Percentiles rank a stretch among this genome's conserved stretches.
These are phyloP conservation scores for Rhabdomys dilectus DNA, from an alignment of 2,113 vertebrate species.

Conservation along the genomic window DNA sequence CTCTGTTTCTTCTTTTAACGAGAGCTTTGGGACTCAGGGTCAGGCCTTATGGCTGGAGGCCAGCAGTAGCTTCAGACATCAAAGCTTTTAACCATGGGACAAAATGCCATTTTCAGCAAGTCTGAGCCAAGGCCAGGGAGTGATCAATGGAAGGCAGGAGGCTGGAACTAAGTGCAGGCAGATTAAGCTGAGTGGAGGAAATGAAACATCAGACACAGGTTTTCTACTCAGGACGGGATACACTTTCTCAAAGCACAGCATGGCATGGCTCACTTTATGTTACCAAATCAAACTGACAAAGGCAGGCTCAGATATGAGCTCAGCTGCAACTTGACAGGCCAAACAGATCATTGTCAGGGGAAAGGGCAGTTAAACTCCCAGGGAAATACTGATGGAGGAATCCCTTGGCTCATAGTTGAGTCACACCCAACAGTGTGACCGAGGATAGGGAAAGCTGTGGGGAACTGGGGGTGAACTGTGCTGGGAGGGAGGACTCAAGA, in stretches of 20 bases:
- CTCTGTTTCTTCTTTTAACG: background rate
- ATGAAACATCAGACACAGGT: too few relatives aligned
- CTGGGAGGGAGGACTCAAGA: too few relatives aligned
- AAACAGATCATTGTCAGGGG: background rate
- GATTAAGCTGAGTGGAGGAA: background rate
- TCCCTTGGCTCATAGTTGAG: background rate
- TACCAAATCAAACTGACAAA: background rate
- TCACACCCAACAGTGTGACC: background rate
- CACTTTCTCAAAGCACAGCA: background rate
- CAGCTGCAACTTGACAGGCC: background rate
- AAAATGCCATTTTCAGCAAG: too few relatives aligned
- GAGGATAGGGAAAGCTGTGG: background rate
- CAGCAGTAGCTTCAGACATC: background rate
- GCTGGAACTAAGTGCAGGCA: background rate
- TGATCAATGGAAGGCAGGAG: too few relatives aligned
- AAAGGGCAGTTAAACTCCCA: background rate
- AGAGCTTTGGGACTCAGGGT: background rate
- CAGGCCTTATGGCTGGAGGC: background rate
- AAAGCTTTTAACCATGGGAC: background rate
- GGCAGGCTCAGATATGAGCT: background rate
- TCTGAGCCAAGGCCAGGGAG: too few relatives aligned
- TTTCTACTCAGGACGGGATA: background rate
- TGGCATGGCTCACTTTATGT: background rate
- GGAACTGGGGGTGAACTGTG: background rate
- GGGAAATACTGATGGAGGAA: rapidly evolving